Base-by-base conservation (phyloP, 2,888 invertebrate species). In the Ecliptopera silaceata region DNA sequence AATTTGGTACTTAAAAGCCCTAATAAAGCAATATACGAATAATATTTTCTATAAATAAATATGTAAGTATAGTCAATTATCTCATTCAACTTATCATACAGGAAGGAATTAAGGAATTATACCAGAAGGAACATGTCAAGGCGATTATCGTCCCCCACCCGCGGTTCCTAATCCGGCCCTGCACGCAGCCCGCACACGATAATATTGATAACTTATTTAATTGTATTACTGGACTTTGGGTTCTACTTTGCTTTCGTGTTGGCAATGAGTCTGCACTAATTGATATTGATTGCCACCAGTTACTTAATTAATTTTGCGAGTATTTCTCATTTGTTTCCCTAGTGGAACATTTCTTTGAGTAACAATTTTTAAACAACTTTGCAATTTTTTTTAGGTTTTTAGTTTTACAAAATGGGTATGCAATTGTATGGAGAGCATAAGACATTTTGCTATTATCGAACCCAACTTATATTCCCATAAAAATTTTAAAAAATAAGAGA, bases 151-250 rank as follows among this genome's bases (percentile, higher is more conserved):
- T 58, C 68, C 68, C 69, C 65, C 68, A 68, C 72, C 69, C 76
- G 71, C 53, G 68, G 65, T 70, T 70, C 59, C 68, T 87, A 87
- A 88, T 87, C 86, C 83, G 59, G 48, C 52, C 70, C 60, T 66
- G 75, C 87, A 86, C 86, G 83, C 84, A 75, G 80, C 88, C 88
- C 88, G 86, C 86, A 87, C 82, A 57, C 47, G 61, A 57, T 50
- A 55, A 66, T 64, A 66, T 61, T 62, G 61, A 65, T 73, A 77
- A 76, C 76, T 77, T 74, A 77, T 77, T 81, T 76, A 79, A 79
- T 81, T 69, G 53, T 51, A 51, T 48, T 57, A 49, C 49, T 53
- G 57, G 57, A 47, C 52, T 49, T 43, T 17, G 22, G 18, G 17
- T 17, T 13, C n/a, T 29, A 39, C 13, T 39, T 12, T 20, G 15